Evolutionary conservation across 2,797 vertebrate genomes (phyloP).

Genomic region (Lacerta agilis): DNA sequence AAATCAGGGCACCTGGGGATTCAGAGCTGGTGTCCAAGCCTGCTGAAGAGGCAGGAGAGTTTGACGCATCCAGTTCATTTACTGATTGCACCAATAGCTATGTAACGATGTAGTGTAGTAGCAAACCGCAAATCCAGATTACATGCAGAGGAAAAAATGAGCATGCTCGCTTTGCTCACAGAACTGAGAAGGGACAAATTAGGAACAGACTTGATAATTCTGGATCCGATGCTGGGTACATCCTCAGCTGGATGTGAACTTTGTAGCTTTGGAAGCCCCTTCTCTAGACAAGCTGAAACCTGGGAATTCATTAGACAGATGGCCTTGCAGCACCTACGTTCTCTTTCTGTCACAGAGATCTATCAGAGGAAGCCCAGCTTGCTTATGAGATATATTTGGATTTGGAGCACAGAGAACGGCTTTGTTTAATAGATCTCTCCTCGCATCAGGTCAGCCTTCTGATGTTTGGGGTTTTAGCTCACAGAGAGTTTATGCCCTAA

Average conservation of each 20-base stretch:
- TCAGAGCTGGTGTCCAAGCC: background rate
- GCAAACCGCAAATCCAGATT: background rate
- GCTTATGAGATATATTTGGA: slow-evolving; percentile 70
- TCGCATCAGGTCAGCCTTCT: slow-evolving; percentile 60
- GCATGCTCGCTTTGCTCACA: background rate
- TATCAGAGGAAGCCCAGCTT: slow-evolving; percentile 66
- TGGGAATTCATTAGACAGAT: slow-evolving; percentile 69
- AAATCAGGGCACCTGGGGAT: background rate
- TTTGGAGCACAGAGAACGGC: slow-evolving; percentile 62
- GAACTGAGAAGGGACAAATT: background rate
- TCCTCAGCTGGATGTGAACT: slow-evolving; percentile 23
- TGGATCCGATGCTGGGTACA: slow-evolving; percentile 1
- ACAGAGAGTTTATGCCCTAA: slow-evolving; percentile 64
- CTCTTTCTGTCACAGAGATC: slow-evolving; percentile 66
- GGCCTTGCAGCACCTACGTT: slow-evolving; percentile 63
- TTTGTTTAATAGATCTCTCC: slow-evolving; percentile 61
- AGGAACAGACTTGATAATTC: slow-evolving; percentile 37
- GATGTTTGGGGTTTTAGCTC: slow-evolving; percentile 59
- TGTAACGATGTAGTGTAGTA: background rate
- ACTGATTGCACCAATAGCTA: background rate
- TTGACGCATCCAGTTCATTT: background rate
- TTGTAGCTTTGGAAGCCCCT: slow-evolving; percentile 29
- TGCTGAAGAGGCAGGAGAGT: background rate
- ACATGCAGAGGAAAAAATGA: background rate
- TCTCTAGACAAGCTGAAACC: slow-evolving; percentile 51